Conservation (phyloP, 2,797 vertebrate species). For the Tangara arthus region DNA sequence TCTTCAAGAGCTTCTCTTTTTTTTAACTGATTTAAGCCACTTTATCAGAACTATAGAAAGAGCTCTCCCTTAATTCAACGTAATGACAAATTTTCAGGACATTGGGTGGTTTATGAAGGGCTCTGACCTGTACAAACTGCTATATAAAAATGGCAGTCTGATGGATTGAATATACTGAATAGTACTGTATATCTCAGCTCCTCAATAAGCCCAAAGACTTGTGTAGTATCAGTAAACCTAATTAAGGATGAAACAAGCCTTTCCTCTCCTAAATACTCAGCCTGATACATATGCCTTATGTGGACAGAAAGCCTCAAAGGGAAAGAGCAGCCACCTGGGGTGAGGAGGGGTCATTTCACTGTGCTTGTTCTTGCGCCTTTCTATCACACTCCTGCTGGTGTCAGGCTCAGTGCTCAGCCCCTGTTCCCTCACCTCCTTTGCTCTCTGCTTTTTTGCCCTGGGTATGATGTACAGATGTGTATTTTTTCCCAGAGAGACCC, state of each 20-base stretch:
- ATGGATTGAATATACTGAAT: neutral
- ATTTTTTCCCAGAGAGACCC: neutral
- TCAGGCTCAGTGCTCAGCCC: neutral
- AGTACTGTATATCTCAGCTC: neutral
- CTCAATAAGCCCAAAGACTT: neutral
- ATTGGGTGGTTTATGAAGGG: neutral
- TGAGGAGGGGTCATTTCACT: neutral
- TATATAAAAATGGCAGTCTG: neutral
- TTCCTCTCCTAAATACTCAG: neutral
- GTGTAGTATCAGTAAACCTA: neutral
- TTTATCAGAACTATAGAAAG: neutral
- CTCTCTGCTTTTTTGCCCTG: neutral
- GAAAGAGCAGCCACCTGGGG: neutral
- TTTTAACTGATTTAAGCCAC: neutral
- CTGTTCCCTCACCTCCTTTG: neutral
- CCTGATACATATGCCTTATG: neutral
- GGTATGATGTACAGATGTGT: neutral
- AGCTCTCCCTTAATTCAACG: constrained; percentile 6
- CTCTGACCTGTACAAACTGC: neutral
- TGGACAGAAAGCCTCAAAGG: neutral
- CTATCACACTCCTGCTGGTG: neutral
- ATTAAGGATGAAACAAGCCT: neutral
- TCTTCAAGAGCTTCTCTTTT: neutral
- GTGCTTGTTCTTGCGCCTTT: neutral
- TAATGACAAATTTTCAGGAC: neutral